These are phyloP conservation scores for Pseudocheirus occidentalis DNA, from an alignment of 2,797 vertebrate genomes.

Conservation along the genomic window DNA sequence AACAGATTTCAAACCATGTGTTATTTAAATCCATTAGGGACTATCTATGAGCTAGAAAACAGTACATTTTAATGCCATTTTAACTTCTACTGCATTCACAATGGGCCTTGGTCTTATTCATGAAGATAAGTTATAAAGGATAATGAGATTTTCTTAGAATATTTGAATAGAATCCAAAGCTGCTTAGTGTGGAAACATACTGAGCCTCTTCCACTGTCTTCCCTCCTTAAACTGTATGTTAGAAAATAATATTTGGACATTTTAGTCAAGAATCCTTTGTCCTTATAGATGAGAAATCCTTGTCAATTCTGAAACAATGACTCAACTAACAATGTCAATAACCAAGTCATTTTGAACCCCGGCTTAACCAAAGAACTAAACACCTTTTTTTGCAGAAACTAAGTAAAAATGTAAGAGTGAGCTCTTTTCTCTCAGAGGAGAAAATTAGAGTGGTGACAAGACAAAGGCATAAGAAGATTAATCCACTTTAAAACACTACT, in stretches of 20 bases:
- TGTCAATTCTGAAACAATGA: not conserved
- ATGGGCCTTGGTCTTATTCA: not conserved
- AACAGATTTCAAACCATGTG: slow-evolving; percentile 34
- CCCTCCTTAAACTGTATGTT: not conserved
- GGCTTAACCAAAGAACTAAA: not conserved
- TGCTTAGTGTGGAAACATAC: not conserved
- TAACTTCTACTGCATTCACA: slow-evolving; percentile 47
- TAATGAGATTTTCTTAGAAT: slow-evolving; percentile 22
- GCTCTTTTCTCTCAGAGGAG: not conserved
- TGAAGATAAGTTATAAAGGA: slow-evolving; percentile 16
- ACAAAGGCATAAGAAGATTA: not conserved
- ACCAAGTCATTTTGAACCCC: not conserved
- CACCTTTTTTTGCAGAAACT: not conserved
- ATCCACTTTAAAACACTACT: not conserved
- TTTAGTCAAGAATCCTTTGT: not conserved
- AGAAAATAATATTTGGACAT: not conserved
- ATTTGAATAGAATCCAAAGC: slow-evolving; percentile 38
- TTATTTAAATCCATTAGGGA: slow-evolving; percentile 48
- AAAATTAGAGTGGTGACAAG: not conserved
- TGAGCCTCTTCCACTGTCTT: not conserved
- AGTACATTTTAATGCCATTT: slow-evolving; percentile 59
- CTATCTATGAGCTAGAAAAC: slow-evolving; percentile 55
- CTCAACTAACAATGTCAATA: not conserved
- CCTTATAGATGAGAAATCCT: not conserved
- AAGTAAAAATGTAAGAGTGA: not conserved